Conservation (phyloP, 2,113 vertebrate genomes). For the Alethe diademata region DNA sequence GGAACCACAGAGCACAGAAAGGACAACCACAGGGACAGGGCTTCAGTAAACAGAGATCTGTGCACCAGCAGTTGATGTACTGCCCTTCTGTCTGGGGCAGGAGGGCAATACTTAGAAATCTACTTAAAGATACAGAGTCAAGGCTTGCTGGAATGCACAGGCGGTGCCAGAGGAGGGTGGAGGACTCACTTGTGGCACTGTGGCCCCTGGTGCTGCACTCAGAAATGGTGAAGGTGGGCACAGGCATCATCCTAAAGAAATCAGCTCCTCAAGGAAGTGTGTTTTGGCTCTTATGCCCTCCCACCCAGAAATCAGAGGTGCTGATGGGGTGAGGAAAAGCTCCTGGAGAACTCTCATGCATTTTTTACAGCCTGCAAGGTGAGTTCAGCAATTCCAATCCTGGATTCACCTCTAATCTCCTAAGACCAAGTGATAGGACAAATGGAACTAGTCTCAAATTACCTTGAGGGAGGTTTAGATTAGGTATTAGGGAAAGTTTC, state of each 20-base stretch:
- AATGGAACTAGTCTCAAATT: background rate
- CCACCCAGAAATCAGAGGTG: background rate
- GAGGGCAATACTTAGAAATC: background rate
- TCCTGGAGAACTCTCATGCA: background rate
- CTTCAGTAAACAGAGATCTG: background rate
- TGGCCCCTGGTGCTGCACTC: rapidly evolving
- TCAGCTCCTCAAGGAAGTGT: background rate
- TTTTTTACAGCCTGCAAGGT: background rate
- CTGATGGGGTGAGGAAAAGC: background rate
- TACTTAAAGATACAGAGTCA: background rate
- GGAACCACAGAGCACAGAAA: background rate
- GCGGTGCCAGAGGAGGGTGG: background rate
- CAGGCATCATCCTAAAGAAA: background rate
- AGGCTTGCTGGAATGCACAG: background rate
- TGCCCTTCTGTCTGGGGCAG: background rate
- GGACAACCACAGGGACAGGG: background rate
- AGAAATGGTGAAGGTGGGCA: background rate
- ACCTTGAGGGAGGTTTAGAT: background rate
- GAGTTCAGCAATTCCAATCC: background rate
- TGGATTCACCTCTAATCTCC: background rate
- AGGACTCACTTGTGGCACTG: rapidly evolving
- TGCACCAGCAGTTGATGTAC: background rate
- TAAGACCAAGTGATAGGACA: background rate
- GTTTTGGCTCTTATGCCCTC: background rate
- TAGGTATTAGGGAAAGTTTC: background rate